These are phyloP conservation scores for Sarotherodon lohbergeri DNA, from an alignment of 2,113 vertebrate species.

Conservation along the genomic window DNA sequence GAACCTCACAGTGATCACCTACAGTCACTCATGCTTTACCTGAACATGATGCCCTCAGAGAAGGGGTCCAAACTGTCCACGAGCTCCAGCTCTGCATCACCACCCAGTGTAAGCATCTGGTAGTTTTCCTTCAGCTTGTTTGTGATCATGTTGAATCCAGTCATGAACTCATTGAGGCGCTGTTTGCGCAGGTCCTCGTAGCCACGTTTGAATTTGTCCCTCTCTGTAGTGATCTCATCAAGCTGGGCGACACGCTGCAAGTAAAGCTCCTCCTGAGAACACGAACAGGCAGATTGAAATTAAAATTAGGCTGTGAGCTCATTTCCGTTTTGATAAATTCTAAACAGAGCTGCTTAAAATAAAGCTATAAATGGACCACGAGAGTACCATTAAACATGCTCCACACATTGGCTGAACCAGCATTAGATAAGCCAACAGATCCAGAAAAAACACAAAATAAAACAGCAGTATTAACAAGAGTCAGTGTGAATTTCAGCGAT, in stretches of 20 bases:
- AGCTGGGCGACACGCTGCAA: conserved; percentile 88
- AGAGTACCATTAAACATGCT: neutral
- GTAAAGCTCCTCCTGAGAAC: conserved; percentile 87
- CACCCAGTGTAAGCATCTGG: conserved; percentile 96
- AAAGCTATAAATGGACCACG: neutral
- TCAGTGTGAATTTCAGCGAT: neutral
- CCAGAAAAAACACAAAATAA: neutral
- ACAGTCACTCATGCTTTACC: conserved; percentile 63
- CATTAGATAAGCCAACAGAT: neutral
- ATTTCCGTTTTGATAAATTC: neutral
- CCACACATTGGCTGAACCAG: neutral
- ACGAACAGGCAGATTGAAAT: neutral
- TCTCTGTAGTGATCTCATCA: conserved; percentile 84
- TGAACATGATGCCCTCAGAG: conserved; percentile 97
- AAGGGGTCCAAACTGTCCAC: conserved; percentile 98
- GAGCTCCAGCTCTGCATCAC: conserved; percentile 93
- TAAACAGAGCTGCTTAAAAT: neutral
- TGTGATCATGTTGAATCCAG: conserved; percentile 92
- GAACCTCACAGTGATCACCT: neutral
- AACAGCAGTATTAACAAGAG: neutral
- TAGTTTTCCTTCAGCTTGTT: conserved; percentile 98
- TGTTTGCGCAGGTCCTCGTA: conserved; percentile 89
- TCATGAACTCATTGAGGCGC: conserved; percentile 96
- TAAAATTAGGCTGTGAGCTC: neutral
- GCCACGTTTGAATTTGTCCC: conserved; percentile 84